Evolutionary conservation across 1,140 invertebrate species (phyloP), one percentile per base, ranked within the genome.

Genomic region (Hirudo medicinalis): DNA sequence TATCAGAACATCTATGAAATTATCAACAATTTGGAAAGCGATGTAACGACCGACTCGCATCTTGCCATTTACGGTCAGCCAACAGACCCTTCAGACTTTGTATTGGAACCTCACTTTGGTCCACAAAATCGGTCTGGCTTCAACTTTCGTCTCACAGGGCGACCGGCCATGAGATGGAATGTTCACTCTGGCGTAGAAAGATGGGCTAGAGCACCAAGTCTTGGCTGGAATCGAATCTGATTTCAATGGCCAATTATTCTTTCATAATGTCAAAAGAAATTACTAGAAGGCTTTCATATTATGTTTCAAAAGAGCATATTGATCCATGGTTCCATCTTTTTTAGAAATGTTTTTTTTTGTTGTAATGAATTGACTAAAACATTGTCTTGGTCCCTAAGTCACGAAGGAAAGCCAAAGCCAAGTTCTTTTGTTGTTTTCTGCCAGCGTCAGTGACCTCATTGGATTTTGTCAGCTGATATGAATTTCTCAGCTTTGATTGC

Each of bases 91-190:
- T 49, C 15, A 0, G 43, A 49, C 43, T 49, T 49, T 49, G 0
- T 49, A 15, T 0, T 9, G 43, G 43, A 49, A 49, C 13, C 43
- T 49, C 43, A 49, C 1, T 49, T 49, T 15, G 43, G 43, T 9
- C 11, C 43, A 17, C 43, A 13, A 49, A 49, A 15, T 49, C 4
- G 15, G 13, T 17, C 43, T 17, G 43, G 9, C 15, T 49, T 49
- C 43, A 49, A 49, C 15, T 49, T 49, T 17, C 3, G 43, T 17
- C 43, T 49, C 43, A 15, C 43, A 49, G 43, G 43, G 43, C 43
- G 57, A 63, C 57, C 57, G 13, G 57, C 57, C 57, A 63, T 63
- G 22, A 22, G 57, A 11, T 63, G 57, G 57, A 63, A 63, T 20
- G 57, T 63, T 22, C 57, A 63, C 2, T 63, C 57, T 20, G 29